phyloP scores from a whole-genome alignment of 2,113 vertebrate genomes.

The Tychaedon coryphoeus region DNA sequence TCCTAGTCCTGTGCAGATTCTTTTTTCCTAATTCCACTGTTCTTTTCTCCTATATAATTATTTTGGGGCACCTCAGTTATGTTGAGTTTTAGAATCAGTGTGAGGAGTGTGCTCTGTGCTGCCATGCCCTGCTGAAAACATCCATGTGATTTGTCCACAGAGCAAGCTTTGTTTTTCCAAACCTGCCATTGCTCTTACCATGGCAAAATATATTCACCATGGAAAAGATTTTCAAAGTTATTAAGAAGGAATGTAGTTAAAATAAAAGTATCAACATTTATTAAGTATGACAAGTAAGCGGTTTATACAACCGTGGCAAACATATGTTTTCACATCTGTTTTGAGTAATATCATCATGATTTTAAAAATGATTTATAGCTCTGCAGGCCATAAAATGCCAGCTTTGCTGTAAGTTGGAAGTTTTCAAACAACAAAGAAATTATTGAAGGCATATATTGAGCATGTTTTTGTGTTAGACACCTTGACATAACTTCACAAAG shows the following conservation, averaged over 20 bases:
- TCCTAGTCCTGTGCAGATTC: neutral
- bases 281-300: constrained; percentile 75
- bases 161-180: neutral
- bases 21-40: neutral
- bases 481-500: neutral
- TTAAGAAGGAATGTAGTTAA: constrained; percentile 63
- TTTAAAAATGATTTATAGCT: constrained; percentile 78
- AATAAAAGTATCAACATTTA: constrained; percentile 70
- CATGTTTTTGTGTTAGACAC: neutral
- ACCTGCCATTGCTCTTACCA: constrained; percentile 9
- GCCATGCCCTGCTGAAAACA: neutral
- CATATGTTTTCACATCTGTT: constrained; percentile 82
- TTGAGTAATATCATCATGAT: constrained; percentile 80
- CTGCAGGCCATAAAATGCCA: constrained; percentile 70
- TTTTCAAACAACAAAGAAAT: constrained; percentile 67
- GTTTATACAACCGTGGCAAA: constrained; percentile 69
- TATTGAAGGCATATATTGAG: constrained; percentile 46
- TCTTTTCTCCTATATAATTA: neutral
- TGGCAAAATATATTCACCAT: constrained; percentile 44
- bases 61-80: neutral
- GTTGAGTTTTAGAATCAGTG: neutral
- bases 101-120: neutral
- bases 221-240: constrained; percentile 65
- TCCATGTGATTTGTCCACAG: neutral
- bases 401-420: constrained; percentile 64